These are phyloP conservation scores for Sinohyriopsis cumingii DNA, from an alignment of 2,888 invertebrate species.

Conservation along the genomic window DNA sequence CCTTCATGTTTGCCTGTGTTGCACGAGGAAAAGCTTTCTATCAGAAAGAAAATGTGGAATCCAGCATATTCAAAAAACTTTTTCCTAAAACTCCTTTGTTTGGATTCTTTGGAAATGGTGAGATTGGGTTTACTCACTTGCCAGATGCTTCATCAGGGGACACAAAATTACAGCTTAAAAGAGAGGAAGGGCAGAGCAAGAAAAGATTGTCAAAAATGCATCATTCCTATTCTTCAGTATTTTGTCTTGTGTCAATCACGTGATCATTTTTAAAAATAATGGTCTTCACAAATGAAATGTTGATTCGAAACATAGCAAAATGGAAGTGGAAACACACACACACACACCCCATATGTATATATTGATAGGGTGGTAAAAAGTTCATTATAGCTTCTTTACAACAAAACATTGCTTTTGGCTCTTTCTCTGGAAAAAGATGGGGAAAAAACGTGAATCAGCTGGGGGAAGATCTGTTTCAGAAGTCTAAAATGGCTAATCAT, in stretches of 20 bases:
- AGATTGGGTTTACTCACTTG: constrained; percentile 70
- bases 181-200: constrained; percentile 6
- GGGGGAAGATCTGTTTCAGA: too few relatives aligned
- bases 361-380: too few relatives aligned
- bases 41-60: constrained; percentile 68
- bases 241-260: constrained; percentile 49
- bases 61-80: constrained; percentile 68
- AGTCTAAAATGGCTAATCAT: too few relatives aligned
- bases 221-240: constrained; percentile 61
- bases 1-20: constrained; percentile 73
- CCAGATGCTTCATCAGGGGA: constrained; percentile 11
- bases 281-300: too few relatives aligned
- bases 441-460: too few relatives aligned
- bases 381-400: too few relatives aligned
- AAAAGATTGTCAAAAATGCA: constrained; percentile 46
- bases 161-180: constrained; percentile 1
- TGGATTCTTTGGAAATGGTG: constrained; percentile 74
- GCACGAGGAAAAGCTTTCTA: constrained; percentile 69
- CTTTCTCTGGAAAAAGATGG: too few relatives aligned
- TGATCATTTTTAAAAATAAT: constrained; percentile 7
- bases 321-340: too few relatives aligned
- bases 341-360: too few relatives aligned
- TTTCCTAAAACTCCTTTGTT: constrained; percentile 73
- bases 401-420: too few relatives aligned
- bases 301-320: too few relatives aligned